Conservation (phyloP, 2,113 vertebrate species). For the human (Homo sapiens) region GRCh38 chr3:6611501-6612000, state of each 20-base stretch:
- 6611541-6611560: background rate
- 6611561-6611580: background rate
- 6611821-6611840: background rate
- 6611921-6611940: background rate
- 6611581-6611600: background rate
- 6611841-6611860: background rate
- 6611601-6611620: background rate
- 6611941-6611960: background rate
- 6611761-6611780: background rate
- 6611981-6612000: background rate
- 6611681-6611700: background rate
- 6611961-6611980: background rate
- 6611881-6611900: background rate
- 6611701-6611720: background rate
- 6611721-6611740: background rate
- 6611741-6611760: background rate
- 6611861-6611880: background rate
- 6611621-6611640: background rate
- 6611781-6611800: background rate
- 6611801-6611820: background rate
- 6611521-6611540: background rate
- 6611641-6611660: background rate
- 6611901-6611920: background rate
- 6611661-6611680: background rate
- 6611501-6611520: background rate